These are phyloP conservation scores for Dioctria linearis DNA, from an alignment of 2,888 invertebrate genomes.

Conservation along the genomic window DNA sequence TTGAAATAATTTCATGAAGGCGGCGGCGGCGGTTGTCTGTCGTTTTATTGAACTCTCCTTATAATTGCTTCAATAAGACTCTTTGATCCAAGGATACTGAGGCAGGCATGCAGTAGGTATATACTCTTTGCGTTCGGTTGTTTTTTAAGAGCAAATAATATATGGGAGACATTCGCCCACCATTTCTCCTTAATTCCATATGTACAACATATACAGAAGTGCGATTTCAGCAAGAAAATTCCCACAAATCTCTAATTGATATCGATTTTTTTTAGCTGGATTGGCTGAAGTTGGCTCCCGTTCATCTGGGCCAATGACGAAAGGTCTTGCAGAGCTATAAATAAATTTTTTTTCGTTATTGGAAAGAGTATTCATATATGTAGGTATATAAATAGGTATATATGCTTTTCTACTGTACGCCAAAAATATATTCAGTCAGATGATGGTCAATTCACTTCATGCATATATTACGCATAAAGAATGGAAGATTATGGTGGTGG, in stretches of 20 bases:
- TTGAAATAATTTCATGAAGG: background rate
- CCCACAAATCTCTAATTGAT: constrained; percentile 7
- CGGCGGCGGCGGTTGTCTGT: background rate
- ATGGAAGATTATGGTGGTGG: background rate
- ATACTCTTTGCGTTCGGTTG: background rate
- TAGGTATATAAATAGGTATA: too few relatives aligned
- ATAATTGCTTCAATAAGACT: background rate
- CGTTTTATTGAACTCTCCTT: background rate
- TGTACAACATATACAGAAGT: too few relatives aligned
- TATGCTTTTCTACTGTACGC: background rate
- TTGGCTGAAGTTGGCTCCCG: background rate
- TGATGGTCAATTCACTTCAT: background rate
- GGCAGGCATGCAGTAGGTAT: too few relatives aligned
- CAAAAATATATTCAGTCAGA: background rate
- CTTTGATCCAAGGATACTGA: too few relatives aligned
- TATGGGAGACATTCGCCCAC: background rate
- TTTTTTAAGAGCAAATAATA: background rate
- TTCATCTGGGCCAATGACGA: constrained; percentile 1
- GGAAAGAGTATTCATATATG: background rate
- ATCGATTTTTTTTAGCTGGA: constrained; percentile 2
- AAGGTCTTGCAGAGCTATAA: background rate
- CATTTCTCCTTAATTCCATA: background rate
- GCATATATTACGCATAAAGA: background rate
- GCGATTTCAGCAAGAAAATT: background rate
- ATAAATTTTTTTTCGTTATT: constrained; percentile 3